Percentiles rank a stretch among this genome's conserved stretches.
Conservation (phyloP, 2,888 invertebrate genomes). For the Dascillus cervinus region DNA sequence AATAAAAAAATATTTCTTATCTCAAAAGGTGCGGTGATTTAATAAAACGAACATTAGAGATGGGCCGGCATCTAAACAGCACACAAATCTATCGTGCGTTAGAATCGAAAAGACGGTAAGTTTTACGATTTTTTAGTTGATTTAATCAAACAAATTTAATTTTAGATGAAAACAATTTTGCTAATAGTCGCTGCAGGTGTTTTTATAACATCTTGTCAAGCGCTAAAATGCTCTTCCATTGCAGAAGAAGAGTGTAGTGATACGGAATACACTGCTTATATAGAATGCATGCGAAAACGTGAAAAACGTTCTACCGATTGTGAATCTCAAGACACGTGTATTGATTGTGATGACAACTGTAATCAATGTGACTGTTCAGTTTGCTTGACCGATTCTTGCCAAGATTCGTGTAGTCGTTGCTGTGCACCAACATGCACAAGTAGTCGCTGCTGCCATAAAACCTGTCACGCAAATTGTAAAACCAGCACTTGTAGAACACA, state of each 20-base stretch:
- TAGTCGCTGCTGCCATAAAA: constrained; percentile 37
- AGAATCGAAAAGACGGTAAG: too few species aligned
- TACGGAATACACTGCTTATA: constrained; percentile 31
- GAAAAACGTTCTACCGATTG: constrained; percentile 26
- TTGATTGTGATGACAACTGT: constrained; percentile 21
- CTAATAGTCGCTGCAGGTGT: too few species aligned
- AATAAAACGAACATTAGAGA: too few species aligned
- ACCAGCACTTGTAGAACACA: constrained; percentile 29
- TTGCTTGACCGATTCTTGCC: constrained; percentile 24
- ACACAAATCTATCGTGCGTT: too few species aligned
- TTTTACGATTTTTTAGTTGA: too few species aligned
- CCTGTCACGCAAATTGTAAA: constrained; percentile 35
- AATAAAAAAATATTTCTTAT: too few species aligned
- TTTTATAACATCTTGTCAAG: too few species aligned
- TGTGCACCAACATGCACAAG: constrained; percentile 31
- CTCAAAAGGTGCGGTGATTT: too few species aligned
- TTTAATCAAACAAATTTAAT: too few species aligned
- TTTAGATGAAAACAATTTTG: too few species aligned
- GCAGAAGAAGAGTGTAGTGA: constrained; percentile 26
- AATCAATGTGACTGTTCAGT: constrained; percentile 28
- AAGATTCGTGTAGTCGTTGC: constrained; percentile 21
- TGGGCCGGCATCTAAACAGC: too few species aligned
- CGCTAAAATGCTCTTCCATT: too few species aligned
- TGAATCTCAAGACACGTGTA: constrained; percentile 14
- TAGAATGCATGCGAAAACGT: constrained; percentile 30